Conservation (phyloP, 2,888 invertebrate species). For the Caenorhabditis becei region DNA sequence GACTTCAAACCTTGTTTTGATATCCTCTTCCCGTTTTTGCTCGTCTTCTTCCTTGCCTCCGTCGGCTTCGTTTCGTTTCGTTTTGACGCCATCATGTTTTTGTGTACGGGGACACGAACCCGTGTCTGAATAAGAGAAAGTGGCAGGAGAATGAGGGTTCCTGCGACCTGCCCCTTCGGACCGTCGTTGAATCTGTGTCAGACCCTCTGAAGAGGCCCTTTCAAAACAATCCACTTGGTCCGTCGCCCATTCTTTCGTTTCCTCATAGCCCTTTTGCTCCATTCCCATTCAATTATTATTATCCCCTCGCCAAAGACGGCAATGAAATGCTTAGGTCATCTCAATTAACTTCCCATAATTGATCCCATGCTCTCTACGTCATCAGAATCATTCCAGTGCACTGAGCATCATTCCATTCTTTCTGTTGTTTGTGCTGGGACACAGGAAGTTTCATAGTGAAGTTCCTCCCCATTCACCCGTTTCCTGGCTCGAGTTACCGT, state of each 20-base stretch:
- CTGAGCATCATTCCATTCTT: conserved; percentile 1
- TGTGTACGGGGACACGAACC: conserved; percentile 21
- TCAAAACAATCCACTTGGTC: conserved; percentile 49
- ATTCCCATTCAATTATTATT: conserved; percentile 17
- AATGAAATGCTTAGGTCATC: conserved; percentile 17
- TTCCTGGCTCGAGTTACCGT: conserved; percentile 6
- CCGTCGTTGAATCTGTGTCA: conserved; percentile 31
- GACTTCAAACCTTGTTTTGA: conserved; percentile 57
- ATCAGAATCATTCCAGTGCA: conserved; percentile 12
- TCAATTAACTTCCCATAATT: conserved; percentile 33
- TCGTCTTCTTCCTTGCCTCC: conserved; percentile 30
- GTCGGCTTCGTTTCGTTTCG: conserved; percentile 27
- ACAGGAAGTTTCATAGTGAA: conserved; percentile 7
- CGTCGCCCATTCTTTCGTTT: conserved; percentile 4
- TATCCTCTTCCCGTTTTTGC: conserved; percentile 22
- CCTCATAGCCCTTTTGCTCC: background rate
- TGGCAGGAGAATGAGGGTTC: conserved; percentile 13
- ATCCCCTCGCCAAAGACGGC: conserved; percentile 1
- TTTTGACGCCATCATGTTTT: conserved; percentile 39
- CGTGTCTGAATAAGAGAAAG: conserved; percentile 20
- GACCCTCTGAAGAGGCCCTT: conserved; percentile 26
- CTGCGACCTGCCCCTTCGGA: conserved; percentile 13
- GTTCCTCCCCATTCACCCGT: conserved; percentile 20
- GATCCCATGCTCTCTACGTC: conserved; percentile 24
- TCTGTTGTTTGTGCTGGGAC: background rate